Evolutionary conservation across 2,797 vertebrate genomes (phyloP), one percentile per base, ranked within the genome.

Genomic region (Chelonia mydas): DNA sequence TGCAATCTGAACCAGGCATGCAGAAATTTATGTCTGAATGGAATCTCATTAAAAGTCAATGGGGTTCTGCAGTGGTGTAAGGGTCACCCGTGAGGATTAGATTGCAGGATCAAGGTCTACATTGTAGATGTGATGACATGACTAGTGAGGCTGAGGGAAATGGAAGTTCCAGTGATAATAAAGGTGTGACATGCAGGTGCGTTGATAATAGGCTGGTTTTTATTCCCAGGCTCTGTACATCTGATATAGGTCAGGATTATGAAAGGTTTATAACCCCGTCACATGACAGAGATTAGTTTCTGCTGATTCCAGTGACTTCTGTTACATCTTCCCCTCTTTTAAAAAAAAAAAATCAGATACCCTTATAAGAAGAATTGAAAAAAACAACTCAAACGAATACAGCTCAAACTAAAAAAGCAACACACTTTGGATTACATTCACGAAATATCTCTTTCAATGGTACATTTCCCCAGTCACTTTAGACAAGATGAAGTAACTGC

Each of bases 191-290:
- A 88, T 55, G 10, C 5, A 65, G 86, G 21, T 92, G 54, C 2
- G 61, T 47, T 93, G 95, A 96, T 96, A 96, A 97, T 94, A 87
- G 94, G 9, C 51, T 83, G 59, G 33, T 96, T 21, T 96, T 92
- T 83, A 61, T 95, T 95, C 95, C 89, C 90, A 68, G 51, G 51
- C 78, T 92, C 68, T 83, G 93, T 94, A 94, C 51, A 49, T 88
- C 91, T 78, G 90, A 93, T 94, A 54, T 2, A n/a, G 86, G 89
- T 93, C 53, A 92, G 93, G 77, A 94, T 92, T 94, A 91, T 72
- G 91, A 87, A 1, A 28, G 78, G 89, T 72, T 94, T 92, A 94
- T 68, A 88, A 87, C 88, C 82, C 79, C 95, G 90, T 91, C 91
- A 51, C 51, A 83, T 87, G 53, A 86, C 1, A 6, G 94, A 16